Evolutionary conservation across 2,113 vertebrate species (phyloP).

Genomic region (Cromileptes altivelis): DNA sequence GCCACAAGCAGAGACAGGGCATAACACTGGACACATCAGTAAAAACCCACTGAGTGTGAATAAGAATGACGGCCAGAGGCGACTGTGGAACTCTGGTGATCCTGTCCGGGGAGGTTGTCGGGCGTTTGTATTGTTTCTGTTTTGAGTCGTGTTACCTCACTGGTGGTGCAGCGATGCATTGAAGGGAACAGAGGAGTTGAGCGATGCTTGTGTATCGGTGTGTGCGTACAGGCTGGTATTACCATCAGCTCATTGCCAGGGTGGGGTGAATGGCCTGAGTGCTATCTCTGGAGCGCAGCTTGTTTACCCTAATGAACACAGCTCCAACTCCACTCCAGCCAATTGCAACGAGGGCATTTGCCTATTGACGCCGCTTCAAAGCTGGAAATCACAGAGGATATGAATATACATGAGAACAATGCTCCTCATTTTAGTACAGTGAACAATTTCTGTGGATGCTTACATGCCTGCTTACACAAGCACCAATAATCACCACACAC

Average conservation of each 20-base stretch:
- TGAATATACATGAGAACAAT: constrained; percentile 66
- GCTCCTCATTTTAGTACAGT: constrained; percentile 35
- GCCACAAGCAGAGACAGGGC: constrained; percentile 47
- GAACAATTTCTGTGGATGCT: constrained; percentile 42
- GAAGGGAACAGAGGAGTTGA: constrained; percentile 45
- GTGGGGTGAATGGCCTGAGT: constrained; percentile 64
- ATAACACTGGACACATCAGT: constrained; percentile 49
- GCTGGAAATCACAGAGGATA: constrained; percentile 40
- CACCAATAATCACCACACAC: constrained; percentile 23
- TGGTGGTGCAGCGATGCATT: constrained; percentile 50
- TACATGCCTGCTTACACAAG: constrained; percentile 30
- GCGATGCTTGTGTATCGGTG: constrained; percentile 54
- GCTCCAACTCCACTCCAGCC: constrained; percentile 65
- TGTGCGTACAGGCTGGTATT: constrained; percentile 59
- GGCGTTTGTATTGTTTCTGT: constrained; percentile 44
- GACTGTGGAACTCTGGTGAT: constrained; percentile 30
- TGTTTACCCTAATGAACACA: constrained; percentile 78
- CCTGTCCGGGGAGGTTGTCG: constrained; percentile 33
- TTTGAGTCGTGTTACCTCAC: constrained; percentile 45
- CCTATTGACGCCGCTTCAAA: constrained; percentile 59
- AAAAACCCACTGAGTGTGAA: constrained; percentile 57
- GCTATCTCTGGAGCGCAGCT: constrained; percentile 77
- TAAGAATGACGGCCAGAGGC: constrained; percentile 37
- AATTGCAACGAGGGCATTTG: constrained; percentile 58
- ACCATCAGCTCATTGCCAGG: constrained; percentile 67